phyloP scores from a whole-genome alignment of 2,113 vertebrate species.

The Calidris pygmaea region DNA sequence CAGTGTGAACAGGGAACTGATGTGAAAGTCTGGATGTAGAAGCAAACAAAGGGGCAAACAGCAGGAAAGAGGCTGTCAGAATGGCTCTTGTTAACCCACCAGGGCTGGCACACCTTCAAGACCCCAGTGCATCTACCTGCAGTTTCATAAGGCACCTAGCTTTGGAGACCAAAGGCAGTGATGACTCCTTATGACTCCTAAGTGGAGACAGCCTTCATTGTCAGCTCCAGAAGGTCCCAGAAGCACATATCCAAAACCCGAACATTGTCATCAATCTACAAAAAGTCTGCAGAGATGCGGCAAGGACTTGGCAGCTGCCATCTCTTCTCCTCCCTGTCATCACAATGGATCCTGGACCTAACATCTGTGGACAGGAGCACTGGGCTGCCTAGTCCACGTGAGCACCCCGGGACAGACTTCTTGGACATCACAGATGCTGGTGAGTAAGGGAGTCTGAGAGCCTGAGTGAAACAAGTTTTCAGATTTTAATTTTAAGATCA shows the following conservation, averaged over 20 bases:
- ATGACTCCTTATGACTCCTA: not conserved
- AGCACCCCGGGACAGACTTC: not conserved
- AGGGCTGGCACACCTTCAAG: not conserved
- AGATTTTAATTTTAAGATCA: not conserved
- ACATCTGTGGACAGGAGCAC: not conserved
- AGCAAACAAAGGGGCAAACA: not conserved
- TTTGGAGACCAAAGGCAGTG: not conserved
- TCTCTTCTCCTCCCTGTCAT: not conserved
- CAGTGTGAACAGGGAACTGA: not conserved
- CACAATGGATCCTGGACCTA: not conserved
- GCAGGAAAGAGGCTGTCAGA: not conserved
- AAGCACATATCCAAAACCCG: not conserved
- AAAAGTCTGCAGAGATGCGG: not conserved
- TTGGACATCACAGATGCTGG: not conserved
- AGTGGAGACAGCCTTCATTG: not conserved
- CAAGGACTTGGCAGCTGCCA: not conserved
- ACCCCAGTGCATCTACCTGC: not conserved
- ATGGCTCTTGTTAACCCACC: not conserved
- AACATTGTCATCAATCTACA: not conserved
- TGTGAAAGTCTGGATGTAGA: not conserved
- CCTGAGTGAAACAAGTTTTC: not conserved
- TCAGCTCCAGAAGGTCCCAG: not conserved
- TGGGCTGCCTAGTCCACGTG: fast-evolving
- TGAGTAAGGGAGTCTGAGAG: not conserved
- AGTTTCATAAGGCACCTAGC: not conserved